Base-by-base conservation (phyloP, 2,113 vertebrate genomes). In the Dicerorhinus sumatrensis region DNA sequence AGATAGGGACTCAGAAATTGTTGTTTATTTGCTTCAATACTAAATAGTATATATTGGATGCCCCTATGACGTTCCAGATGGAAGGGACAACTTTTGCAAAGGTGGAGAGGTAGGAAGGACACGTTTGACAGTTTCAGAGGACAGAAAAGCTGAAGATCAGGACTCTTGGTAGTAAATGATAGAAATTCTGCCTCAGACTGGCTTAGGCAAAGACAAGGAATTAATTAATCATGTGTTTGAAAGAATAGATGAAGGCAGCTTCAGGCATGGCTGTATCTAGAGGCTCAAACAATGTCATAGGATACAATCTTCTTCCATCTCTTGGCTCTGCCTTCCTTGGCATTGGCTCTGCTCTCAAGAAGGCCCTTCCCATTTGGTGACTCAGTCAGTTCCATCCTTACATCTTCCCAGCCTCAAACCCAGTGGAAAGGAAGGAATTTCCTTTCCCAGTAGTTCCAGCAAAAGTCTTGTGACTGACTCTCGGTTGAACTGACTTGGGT, bases 261-360 rank as follows among this genome's bases (percentile, higher is more conserved):
- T 94, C 85, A 86, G 96, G 62, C 75, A 21, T 33, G 51, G 89
- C 72, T 82, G 67, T 84, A 29, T 77, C 89, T 27, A 6, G 82
- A 46, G 3, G 25, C 42, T 42, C 70, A 14, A 13, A 33, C 39
- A 27, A 6, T 2, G 21, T 75, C 31, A 60, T 21, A 25, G 54
- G 54, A 67, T 0, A 29, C 3, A 8, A 0, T 17, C 46, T 77
- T 62, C 63, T 39, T 73, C 17, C 13, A 2, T 33, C 23, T 23
- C 75, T 72, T 5, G 11, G 46, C 2, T 70, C 29, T 87, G 14
- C 31, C 29, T n/a, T 77, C 75, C 46, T 39, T 21, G 54, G 46
- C 58, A 39, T 4, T 69, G 14, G 21, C 36, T 72, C 42, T 63
- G 23, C 62, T 20, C 8, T 79, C 56, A 6, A 17, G 48, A 58